Conservation (phyloP, 2,888 invertebrate genomes). For the Sturmia bella region DNA sequence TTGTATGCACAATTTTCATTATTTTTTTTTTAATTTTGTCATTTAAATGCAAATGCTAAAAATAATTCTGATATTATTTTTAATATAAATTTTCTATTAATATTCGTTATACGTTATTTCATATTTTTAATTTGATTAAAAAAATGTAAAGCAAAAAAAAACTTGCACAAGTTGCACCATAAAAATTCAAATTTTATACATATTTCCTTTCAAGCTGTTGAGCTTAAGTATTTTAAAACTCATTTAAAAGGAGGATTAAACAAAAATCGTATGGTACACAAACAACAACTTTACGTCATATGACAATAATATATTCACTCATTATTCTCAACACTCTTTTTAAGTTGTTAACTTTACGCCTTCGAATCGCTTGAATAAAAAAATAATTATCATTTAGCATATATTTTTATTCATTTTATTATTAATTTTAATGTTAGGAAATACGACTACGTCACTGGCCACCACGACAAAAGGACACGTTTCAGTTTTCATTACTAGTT, state of each 20-base stretch:
- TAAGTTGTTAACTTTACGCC: too few relatives aligned
- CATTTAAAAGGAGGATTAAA: constrained; percentile 24
- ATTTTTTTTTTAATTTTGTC: constrained; percentile 34
- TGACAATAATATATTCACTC: constrained; percentile 17
- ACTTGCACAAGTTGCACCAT: constrained; percentile 45
- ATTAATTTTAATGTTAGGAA: too few relatives aligned
- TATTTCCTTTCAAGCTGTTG: constrained; percentile 43
- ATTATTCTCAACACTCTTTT: background rate
- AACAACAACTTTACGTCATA: constrained; percentile 19
- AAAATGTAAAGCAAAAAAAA: too few relatives aligned
- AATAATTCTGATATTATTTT: constrained; percentile 40
- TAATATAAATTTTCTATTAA: constrained; percentile 17
- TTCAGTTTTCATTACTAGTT: constrained; percentile 4
- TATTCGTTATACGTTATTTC: constrained; percentile 26
- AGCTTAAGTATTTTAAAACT: constrained; percentile 11
- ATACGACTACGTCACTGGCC: background rate
- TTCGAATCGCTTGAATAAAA: too few relatives aligned
- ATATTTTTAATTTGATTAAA: background rate
- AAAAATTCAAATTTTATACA: constrained; percentile 64
- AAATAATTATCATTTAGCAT: too few relatives aligned
- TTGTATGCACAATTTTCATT: background rate
- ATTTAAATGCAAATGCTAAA: constrained; percentile 63
- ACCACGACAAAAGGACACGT: background rate
- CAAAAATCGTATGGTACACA: constrained; percentile 35
- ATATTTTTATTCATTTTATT: too few relatives aligned